Conservation (phyloP, 1,140 invertebrate genomes). For the Pachypsylla venusta region DNA sequence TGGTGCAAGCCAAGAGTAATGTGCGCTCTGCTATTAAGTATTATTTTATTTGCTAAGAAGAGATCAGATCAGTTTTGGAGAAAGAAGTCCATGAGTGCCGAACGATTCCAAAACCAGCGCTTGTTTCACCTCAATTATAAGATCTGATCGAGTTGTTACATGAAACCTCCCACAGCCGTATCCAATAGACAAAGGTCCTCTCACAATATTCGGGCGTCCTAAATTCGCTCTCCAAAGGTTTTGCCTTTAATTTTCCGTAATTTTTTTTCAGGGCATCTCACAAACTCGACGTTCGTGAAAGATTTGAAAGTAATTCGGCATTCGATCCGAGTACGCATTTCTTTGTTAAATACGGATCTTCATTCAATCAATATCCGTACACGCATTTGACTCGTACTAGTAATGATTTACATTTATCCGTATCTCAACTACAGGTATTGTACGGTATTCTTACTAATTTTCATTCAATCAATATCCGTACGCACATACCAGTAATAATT, state of each 20-base stretch:
- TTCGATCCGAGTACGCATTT: conserved; percentile 73
- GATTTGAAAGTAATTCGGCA: conserved; percentile 47
- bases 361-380: conserved; percentile 74
- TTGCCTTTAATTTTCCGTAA: not conserved
- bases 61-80: too few species aligned
- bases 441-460: too few species aligned
- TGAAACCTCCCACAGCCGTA: too few species aligned
- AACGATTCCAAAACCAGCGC: too few species aligned
- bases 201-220: too few species aligned
- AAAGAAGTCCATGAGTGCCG: too few species aligned
- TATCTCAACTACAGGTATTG: conserved; percentile 45
- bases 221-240: not conserved
- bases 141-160: too few species aligned
- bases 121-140: too few species aligned
- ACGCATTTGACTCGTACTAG: conserved; percentile 47
- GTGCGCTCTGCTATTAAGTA: too few species aligned
- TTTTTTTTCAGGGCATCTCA: not conserved
- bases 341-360: conserved; percentile 83
- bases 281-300: conserved; percentile 32
- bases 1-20: too few species aligned
- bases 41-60: too few species aligned
- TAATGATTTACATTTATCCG: conserved; percentile 44
- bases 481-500: conserved; percentile 54
- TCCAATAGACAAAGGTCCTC: too few species aligned
- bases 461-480: conserved; percentile 79